phyloP scores from a whole-genome alignment of 2,797 vertebrate species.

The Lepus townsendii region DNA sequence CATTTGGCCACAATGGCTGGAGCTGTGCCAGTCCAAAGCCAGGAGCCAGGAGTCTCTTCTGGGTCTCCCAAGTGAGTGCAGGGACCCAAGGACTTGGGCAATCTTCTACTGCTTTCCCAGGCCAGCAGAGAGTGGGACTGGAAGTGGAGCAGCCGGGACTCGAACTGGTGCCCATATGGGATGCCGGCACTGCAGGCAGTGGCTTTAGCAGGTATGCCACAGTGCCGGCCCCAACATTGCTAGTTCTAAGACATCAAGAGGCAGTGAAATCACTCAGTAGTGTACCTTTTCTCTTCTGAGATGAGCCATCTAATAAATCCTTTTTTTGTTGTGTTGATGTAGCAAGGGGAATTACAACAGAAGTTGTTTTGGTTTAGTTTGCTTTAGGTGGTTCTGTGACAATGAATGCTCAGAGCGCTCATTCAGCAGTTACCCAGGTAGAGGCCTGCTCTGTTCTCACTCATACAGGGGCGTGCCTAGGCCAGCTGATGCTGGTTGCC shows the following conservation, averaged over 20 bases:
- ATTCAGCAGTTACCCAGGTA: neutral
- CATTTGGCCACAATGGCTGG: too few species aligned
- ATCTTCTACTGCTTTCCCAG: too few species aligned
- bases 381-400: neutral
- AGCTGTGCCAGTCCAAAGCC: too few species aligned
- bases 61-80: too few species aligned
- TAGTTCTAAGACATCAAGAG: neutral
- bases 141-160: too few species aligned
- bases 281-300: neutral
- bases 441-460: slow-evolving; percentile 1
- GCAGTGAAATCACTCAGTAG: neutral
- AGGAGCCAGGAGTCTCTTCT: too few species aligned
- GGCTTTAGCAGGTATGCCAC: too few species aligned
- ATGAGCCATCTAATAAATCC: neutral
- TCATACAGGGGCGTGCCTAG: neutral
- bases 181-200: too few species aligned
- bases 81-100: too few species aligned
- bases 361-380: slow-evolving; percentile 19
- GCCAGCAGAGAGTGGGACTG: too few species aligned
- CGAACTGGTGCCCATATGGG: too few species aligned
- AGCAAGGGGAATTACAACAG: neutral
- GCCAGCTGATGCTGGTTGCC: neutral
- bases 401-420: neutral
- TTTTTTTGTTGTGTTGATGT: neutral
- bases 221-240: neutral